Percentiles rank a stretch among this genome's conserved stretches.
Evolutionary conservation across 2,888 invertebrate species (phyloP).

Genomic region (Blastobasis adustella): DNA sequence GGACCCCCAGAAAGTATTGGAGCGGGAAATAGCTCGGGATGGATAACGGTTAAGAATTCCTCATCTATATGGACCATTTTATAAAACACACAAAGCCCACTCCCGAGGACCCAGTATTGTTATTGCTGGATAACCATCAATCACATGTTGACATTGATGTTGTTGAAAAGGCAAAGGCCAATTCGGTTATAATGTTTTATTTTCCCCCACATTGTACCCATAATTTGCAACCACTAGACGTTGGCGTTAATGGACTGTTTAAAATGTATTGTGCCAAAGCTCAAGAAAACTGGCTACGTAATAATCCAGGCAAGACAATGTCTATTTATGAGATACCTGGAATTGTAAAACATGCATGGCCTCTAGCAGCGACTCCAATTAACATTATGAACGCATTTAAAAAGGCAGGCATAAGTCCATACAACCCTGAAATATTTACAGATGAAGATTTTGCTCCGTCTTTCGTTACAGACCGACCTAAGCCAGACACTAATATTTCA

Average conservation of each 20-base stretch:
- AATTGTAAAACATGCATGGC: conserved; percentile 17
- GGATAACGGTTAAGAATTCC: conserved; percentile 28
- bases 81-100: conserved; percentile 17
- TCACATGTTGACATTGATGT: conserved; percentile 24
- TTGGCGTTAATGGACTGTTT: conserved; percentile 13
- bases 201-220: conserved; percentile 26
- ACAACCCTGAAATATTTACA: neutral
- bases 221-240: conserved; percentile 13
- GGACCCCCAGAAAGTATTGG: conserved; percentile 29
- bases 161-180: conserved; percentile 19
- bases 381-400: conserved; percentile 1
- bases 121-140: conserved; percentile 30
- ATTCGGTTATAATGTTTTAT: conserved; percentile 21
- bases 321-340: conserved; percentile 27
- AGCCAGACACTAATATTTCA: neutral
- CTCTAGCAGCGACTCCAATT: conserved; percentile 15
- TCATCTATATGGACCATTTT: conserved; percentile 29
- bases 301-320: conserved; percentile 24
- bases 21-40: conserved; percentile 28
- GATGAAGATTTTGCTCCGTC: neutral
- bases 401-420: conserved; percentile 1
- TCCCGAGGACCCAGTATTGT: conserved; percentile 19
- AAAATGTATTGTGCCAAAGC: conserved; percentile 2
- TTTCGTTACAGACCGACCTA: neutral
- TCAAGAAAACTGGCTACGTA: conserved; percentile 20